Percentiles rank a stretch among this genome's conserved stretches.
Conservation (phyloP, 1,140 invertebrate species). For the Diprion similis region DNA sequence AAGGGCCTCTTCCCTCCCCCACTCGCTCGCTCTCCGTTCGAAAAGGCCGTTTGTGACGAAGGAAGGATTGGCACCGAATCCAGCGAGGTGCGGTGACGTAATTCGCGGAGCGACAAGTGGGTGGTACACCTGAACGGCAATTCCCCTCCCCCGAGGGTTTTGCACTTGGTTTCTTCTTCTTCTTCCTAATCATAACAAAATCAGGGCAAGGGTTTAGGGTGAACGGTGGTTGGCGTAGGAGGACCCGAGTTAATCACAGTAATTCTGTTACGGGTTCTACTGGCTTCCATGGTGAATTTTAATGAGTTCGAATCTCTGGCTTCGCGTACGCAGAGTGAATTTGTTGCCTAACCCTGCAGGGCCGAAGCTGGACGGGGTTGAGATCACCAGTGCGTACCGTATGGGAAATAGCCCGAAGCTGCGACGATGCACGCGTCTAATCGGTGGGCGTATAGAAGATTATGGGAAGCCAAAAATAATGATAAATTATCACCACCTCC, state of each 20-base stretch:
- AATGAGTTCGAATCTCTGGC: constrained; percentile 31
- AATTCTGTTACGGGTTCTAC: constrained; percentile 38
- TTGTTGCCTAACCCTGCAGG: no score
- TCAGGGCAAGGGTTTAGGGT: constrained; percentile 34
- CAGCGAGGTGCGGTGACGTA: no score
- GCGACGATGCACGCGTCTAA: constrained; percentile 46
- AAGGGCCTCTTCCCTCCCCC: background rate
- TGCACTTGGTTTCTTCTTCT: constrained; percentile 27
- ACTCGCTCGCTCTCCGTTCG: background rate
- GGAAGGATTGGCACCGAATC: background rate
- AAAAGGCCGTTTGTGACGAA: background rate
- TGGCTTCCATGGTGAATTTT: constrained; percentile 37
- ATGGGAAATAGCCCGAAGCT: constrained; percentile 50
- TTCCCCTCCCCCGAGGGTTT: background rate
- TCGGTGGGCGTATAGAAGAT: constrained; percentile 46
- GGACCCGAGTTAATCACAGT: constrained; percentile 47
- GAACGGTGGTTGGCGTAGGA: constrained; percentile 50
- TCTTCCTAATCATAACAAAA: constrained; percentile 20
- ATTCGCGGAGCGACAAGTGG: no score
- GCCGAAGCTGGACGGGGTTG: no score
- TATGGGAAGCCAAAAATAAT: constrained; percentile 54
- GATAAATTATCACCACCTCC: constrained; percentile 38
- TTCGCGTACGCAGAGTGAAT: no score
- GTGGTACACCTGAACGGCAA: background rate
- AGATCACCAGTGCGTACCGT: constrained; percentile 2